Evolutionary conservation across 2,888 invertebrate genomes (phyloP).

Genomic region (Atherix ibis): DNA sequence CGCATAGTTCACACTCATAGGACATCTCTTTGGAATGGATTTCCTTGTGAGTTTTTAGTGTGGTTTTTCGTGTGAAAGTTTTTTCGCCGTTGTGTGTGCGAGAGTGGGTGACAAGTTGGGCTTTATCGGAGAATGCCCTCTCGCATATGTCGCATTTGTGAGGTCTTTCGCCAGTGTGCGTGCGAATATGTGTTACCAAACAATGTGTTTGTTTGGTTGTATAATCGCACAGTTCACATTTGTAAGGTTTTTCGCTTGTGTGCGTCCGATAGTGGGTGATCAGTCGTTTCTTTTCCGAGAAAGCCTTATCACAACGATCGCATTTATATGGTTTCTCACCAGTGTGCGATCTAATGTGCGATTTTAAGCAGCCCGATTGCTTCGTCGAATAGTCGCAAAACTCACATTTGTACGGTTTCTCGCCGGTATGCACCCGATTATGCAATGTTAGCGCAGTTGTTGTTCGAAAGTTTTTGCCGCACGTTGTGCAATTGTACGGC

Average conservation of each 20-base stretch:
- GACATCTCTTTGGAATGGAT: background rate
- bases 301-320: constrained; percentile 7
- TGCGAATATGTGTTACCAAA: constrained; percentile 6
- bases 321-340: constrained; percentile 10
- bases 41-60: background rate
- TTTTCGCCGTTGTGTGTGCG: constrained; percentile 7
- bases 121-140: constrained; percentile 6
- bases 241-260: constrained; percentile 9
- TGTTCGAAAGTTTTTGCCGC: constrained; percentile 10
- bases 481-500: constrained; percentile 10
- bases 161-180: constrained; percentile 9
- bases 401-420: constrained; percentile 8
- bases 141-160: constrained; percentile 8
- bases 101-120: constrained; percentile 7
- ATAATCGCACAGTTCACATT: constrained; percentile 7
- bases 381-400: constrained; percentile 10
- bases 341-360: constrained; percentile 9
- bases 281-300: constrained; percentile 8
- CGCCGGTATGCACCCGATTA: constrained; percentile 9
- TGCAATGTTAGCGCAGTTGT: constrained; percentile 9
- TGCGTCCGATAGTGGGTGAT: constrained; percentile 9
- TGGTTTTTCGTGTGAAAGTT: background rate
- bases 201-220: constrained; percentile 7
- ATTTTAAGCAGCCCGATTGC: constrained; percentile 9
- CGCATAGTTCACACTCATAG: no score